Conservation (phyloP, 2,113 vertebrate genomes). For the Dendrocopos noguchii region DNA sequence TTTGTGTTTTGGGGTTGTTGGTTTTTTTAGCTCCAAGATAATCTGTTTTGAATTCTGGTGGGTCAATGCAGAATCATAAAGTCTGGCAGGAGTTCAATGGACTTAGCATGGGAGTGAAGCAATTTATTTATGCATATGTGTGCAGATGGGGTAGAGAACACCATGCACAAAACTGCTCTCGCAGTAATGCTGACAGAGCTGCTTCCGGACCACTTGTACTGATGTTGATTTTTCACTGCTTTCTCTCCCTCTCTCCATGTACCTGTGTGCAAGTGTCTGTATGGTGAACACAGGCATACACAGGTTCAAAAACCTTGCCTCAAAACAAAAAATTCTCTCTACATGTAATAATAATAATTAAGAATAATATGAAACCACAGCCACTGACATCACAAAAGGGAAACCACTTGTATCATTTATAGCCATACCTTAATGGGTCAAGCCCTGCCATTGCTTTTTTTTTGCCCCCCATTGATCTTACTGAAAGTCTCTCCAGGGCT, state of each 20-base stretch:
- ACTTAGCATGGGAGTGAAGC: not conserved
- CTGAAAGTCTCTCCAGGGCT: not conserved
- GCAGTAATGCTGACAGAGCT: not conserved
- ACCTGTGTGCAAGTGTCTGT: not conserved
- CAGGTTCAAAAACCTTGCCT: not conserved
- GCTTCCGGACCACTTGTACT: not conserved
- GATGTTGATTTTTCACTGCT: not conserved
- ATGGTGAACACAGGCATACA: not conserved
- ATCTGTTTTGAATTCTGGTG: slow-evolving; percentile 36
- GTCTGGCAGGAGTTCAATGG: slow-evolving; percentile 16
- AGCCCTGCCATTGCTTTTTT: not conserved
- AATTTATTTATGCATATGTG: slow-evolving; percentile 32
- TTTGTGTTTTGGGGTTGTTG: not conserved
- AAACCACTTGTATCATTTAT: not conserved
- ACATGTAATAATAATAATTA: not conserved
- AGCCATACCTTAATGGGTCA: not conserved
- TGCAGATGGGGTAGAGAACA: slow-evolving; percentile 36
- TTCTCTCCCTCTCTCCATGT: not conserved
- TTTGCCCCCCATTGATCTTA: not conserved
- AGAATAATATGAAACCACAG: not conserved
- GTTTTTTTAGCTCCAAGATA: not conserved
- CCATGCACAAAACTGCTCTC: slow-evolving; percentile 10
- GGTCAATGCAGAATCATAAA: slow-evolving; percentile 32
- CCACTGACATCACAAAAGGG: not conserved
- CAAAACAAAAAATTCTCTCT: not conserved